Evolutionary conservation across 1,140 invertebrate genomes (phyloP).

Genomic region (Temnothorax longispinosus): DNA sequence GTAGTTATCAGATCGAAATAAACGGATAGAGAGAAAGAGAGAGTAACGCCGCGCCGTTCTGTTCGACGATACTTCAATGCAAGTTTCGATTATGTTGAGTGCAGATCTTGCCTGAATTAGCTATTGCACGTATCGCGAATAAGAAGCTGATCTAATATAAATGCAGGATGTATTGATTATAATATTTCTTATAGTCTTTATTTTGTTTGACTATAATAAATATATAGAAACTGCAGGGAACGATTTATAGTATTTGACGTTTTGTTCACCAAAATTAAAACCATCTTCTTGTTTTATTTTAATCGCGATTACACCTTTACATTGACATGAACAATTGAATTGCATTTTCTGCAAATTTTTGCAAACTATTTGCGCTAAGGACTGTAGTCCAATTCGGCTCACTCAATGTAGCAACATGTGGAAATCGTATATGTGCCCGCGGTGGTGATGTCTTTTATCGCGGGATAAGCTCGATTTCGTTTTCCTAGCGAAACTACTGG

Average conservation of each 20-base stretch:
- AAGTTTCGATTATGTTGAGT: constrained; percentile 37
- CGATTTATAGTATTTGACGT: background rate
- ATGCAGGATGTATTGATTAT: too few species aligned
- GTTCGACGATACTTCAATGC: constrained; percentile 33
- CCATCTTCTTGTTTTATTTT: background rate
- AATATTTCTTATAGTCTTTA: background rate
- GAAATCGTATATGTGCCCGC: constrained; percentile 7
- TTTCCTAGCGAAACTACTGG: background rate
- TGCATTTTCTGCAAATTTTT: background rate
- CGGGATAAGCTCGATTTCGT: constrained; percentile 37
- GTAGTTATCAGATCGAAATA: constrained; percentile 26
- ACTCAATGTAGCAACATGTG: constrained; percentile 14
- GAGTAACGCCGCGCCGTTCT: constrained; percentile 6
- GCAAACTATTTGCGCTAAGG: background rate
- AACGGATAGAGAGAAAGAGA: background rate
- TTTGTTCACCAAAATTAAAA: background rate
- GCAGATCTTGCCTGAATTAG: constrained; percentile 2
- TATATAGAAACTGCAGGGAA: background rate
- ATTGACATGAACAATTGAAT: background rate
- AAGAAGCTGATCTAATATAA: background rate
- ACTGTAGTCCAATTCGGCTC: background rate
- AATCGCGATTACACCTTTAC: background rate
- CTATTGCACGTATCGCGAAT: background rate
- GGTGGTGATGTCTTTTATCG: constrained; percentile 34
- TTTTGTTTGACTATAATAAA: background rate